A percentile compares a stretch with the other conserved stretches of the same genome.
phyloP scores from a whole-genome alignment of 1,140 invertebrate species.

The Zaprionus nigranus region DNA sequence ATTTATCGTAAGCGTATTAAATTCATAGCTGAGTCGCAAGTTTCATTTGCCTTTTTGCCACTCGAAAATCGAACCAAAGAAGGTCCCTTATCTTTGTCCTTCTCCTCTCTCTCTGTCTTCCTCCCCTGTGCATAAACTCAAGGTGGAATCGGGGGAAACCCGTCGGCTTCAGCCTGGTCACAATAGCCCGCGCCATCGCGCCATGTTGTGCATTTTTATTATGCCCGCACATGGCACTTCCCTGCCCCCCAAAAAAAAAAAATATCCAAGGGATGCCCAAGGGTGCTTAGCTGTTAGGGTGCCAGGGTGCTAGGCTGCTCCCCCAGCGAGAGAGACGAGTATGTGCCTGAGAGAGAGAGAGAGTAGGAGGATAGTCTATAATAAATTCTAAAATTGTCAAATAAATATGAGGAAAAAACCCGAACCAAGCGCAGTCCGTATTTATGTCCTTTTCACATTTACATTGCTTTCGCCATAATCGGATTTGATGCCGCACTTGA shows the following conservation, averaged over 20 bases:
- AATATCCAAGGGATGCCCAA: neutral
- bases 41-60: constrained; percentile 42
- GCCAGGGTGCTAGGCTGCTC: neutral
- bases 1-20: constrained; percentile 77
- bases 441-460: constrained; percentile 44
- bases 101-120: neutral
- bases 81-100: neutral
- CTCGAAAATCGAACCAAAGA: constrained; percentile 29
- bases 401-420: constrained; percentile 55
- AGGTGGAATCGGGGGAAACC: neutral
- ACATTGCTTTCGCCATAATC: constrained; percentile 53
- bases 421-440: constrained; percentile 17
- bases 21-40: constrained; percentile 65
- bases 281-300: neutral
- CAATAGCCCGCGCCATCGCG: constrained; percentile 29
- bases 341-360: neutral
- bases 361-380: constrained; percentile 23
- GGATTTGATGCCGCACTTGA: constrained; percentile 55
- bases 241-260: neutral
- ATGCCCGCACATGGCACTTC: constrained; percentile 47
- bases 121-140: neutral
- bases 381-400: constrained; percentile 79
- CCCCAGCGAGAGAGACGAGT: neutral
- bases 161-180: constrained; percentile 14
- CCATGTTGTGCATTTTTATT: constrained; percentile 77